phyloP scores from a whole-genome alignment of 1,140 invertebrate species.

The Brevipalpus yothersi region DNA sequence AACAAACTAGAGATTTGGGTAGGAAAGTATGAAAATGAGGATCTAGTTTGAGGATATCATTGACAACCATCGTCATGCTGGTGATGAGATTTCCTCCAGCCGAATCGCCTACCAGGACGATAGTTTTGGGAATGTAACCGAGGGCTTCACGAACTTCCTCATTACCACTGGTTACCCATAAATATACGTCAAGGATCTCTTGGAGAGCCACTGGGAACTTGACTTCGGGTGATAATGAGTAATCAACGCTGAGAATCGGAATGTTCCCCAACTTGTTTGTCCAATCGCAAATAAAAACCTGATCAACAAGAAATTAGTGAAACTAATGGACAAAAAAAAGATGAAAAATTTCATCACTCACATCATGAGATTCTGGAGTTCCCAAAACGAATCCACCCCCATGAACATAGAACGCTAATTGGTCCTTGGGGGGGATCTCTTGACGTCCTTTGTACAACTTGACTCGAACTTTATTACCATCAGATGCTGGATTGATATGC shows the following conservation, averaged over 20 bases:
- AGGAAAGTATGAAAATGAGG: neutral
- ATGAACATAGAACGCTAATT: neutral
- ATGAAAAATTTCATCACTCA: too few relatives aligned
- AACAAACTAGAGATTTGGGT: neutral
- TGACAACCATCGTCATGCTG: neutral
- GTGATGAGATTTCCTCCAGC: slow-evolving; percentile 70
- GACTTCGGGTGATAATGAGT: slow-evolving; percentile 40
- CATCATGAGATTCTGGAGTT: neutral
- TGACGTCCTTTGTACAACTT: too few relatives aligned
- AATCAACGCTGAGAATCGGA: slow-evolving; percentile 88
- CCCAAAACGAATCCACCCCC: neutral
- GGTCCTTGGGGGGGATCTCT: neutral
- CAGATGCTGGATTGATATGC: too few relatives aligned
- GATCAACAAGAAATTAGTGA: neutral
- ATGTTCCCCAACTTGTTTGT: neutral
- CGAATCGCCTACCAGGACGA: slow-evolving; percentile 43
- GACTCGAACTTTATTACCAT: too few relatives aligned
- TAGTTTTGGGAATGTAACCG: slow-evolving; percentile 10
- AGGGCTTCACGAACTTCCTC: slow-evolving; percentile 20
- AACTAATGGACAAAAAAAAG: neutral
- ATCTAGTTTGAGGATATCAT: neutral
- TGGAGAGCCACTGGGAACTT: slow-evolving; percentile 50
- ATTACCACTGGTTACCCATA: slow-evolving; percentile 22
- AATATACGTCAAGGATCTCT: slow-evolving; percentile 80
- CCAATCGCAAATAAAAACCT: slow-evolving; percentile 7